Evolutionary conservation across 2,888 invertebrate genomes (phyloP).

Genomic region (Caenorhabditis virilis): DNA sequence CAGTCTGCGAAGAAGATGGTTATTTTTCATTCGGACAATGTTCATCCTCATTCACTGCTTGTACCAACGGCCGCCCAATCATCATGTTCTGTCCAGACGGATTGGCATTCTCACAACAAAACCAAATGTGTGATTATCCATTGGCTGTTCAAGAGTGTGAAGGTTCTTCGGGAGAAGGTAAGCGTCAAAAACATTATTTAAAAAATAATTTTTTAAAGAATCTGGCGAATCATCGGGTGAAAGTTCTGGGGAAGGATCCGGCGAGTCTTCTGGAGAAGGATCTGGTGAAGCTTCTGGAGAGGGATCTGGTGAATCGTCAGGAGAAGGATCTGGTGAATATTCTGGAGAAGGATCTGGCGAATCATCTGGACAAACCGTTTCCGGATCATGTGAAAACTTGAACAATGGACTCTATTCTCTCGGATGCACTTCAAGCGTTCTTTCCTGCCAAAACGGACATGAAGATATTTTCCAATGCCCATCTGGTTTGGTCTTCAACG

Average conservation of each 20-base stretch:
- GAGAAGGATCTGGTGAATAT: neutral
- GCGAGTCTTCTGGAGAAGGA: constrained; percentile 8
- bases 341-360: constrained; percentile 11
- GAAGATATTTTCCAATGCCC: constrained; percentile 21
- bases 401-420: constrained; percentile 15
- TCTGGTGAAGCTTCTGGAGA: constrained; percentile 6
- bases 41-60: constrained; percentile 24
- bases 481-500: constrained; percentile 21
- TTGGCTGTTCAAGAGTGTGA: constrained; percentile 11
- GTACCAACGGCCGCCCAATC: constrained; percentile 24
- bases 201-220: constrained; percentile 3
- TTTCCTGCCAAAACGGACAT: constrained; percentile 22
- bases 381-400: constrained; percentile 8
- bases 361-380: constrained; percentile 6
- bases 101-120: constrained; percentile 13
- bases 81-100: constrained; percentile 30
- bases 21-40: constrained; percentile 29
- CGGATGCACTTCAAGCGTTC: constrained; percentile 20
- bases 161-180: constrained; percentile 11
- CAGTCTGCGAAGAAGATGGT: constrained; percentile 13
- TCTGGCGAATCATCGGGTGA: constrained; percentile 10
- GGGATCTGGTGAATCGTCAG: neutral
- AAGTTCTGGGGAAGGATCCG: constrained; percentile 8
- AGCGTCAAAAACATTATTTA: constrained; percentile 13
- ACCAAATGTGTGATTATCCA: constrained; percentile 20